These are phyloP conservation scores for Hydrozoanthus gracilis DNA, from an alignment of 92 coral and sea anemone species.

Conservation along the genomic window DNA sequence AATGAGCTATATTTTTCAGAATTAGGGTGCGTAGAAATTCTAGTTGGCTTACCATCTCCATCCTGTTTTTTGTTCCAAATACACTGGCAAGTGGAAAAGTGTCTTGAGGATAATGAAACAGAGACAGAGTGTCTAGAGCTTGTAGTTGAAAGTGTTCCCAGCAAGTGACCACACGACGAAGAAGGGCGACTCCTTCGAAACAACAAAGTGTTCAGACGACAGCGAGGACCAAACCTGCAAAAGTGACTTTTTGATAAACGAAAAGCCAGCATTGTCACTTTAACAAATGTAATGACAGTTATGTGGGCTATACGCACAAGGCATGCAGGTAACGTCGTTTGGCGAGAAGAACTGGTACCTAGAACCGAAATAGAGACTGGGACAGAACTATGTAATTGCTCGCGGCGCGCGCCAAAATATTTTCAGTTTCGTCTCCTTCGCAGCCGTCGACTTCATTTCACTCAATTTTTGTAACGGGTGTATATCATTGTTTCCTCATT, in stretches of 20 bases:
- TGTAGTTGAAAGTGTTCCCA: background rate
- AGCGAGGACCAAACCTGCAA: background rate
- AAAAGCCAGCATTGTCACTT: constrained; percentile 6
- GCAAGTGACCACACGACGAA: background rate
- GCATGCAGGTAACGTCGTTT: too few relatives aligned
- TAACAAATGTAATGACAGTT: background rate
- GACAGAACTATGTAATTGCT: too few relatives aligned
- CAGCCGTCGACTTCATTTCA: too few relatives aligned
- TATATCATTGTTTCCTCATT: too few relatives aligned
- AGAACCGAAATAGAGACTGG: too few relatives aligned
- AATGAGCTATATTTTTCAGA: background rate
- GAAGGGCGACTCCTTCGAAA: background rate
- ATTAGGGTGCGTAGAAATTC: background rate
- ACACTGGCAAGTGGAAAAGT: background rate
- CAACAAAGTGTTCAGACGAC: background rate
- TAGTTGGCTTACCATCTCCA: background rate
- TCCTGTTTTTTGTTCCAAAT: constrained; percentile 16
- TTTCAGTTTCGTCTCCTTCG: too few relatives aligned
- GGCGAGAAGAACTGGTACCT: too few relatives aligned
- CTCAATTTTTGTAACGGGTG: too few relatives aligned
- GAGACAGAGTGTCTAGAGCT: background rate
- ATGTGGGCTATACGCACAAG: background rate
- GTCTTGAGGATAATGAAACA: background rate
- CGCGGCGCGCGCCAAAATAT: too few relatives aligned
- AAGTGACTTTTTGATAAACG: background rate